Percentiles rank a stretch among this genome's conserved stretches.
phyloP scores from a whole-genome alignment of 2,888 invertebrate species.

The Xanthorhoe designata region DNA sequence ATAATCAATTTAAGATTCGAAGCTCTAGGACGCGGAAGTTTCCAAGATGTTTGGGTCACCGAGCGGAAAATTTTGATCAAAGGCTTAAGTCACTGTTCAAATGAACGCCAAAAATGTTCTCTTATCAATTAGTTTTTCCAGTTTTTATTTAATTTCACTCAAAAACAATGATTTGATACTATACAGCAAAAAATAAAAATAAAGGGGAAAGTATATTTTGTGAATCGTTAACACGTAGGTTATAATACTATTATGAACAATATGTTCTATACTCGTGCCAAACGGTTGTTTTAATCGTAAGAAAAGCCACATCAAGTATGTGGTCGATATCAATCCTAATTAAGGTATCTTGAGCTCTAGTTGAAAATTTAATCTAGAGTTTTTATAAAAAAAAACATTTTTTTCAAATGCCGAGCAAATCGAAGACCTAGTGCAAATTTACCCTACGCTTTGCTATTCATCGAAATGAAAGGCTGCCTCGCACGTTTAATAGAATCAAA shows the following conservation, averaged over 20 bases:
- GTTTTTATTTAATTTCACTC: background rate
- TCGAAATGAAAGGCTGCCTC: slow-evolving; percentile 41
- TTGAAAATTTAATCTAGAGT: too few species aligned
- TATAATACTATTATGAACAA: too few species aligned
- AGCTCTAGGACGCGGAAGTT: slow-evolving; percentile 35
- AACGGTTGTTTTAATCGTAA: too few species aligned
- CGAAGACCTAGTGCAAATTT: slow-evolving; percentile 17
- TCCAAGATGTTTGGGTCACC: slow-evolving; percentile 41
- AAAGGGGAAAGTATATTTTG: background rate
- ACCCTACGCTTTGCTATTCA: slow-evolving; percentile 35
- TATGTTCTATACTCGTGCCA: too few species aligned
- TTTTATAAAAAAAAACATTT: background rate
- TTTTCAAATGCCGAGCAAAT: background rate
- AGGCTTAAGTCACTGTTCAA: slow-evolving; percentile 39
- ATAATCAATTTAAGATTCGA: slow-evolving; percentile 38
- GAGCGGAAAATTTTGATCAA: slow-evolving; percentile 43
- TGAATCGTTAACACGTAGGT: too few species aligned
- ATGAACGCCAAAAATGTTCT: slow-evolving; percentile 38
- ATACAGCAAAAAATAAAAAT: background rate
- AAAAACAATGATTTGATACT: background rate
- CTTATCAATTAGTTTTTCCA: slow-evolving; percentile 34
- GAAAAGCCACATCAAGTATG: background rate
- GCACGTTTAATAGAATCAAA: slow-evolving; percentile 66
- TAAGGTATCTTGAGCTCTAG: too few species aligned
- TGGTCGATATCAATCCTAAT: too few species aligned